Percentiles rank a stretch among this genome's conserved stretches.
Evolutionary conservation across 2,797 vertebrate species (phyloP).

Genomic region (Glyptemys insculpta): DNA sequence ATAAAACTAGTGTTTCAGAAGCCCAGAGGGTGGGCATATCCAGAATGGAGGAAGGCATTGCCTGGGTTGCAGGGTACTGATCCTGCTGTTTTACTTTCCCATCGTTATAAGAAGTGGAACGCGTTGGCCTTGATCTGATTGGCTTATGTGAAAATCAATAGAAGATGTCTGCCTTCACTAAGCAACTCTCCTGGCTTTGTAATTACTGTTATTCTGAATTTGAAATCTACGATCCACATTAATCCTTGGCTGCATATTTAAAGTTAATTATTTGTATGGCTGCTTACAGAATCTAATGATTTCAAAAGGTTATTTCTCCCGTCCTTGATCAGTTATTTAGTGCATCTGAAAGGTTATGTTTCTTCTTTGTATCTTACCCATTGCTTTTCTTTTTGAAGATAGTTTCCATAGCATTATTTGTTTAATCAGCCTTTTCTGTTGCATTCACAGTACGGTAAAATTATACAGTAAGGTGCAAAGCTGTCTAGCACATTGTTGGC

Average conservation of each 20-base stretch:
- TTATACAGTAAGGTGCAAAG: neutral
- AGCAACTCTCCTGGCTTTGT: constrained; percentile 26
- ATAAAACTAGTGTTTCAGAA: neutral
- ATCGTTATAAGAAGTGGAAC: neutral
- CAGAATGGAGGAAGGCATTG: neutral
- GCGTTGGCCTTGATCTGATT: neutral
- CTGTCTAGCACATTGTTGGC: neutral
- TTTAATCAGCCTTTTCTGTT: neutral
- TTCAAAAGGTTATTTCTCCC: constrained; percentile 54
- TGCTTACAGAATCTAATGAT: constrained; percentile 54
- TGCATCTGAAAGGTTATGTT: constrained; percentile 24
- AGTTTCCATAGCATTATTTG: neutral
- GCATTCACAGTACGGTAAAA: neutral
- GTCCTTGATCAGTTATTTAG: neutral
- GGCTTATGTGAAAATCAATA: neutral
- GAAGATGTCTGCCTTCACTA: neutral
- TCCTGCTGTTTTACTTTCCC: neutral
- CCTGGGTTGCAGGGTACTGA: neutral
- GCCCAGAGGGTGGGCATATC: neutral
- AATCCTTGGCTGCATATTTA: constrained; percentile 53
- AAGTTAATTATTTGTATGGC: constrained; percentile 63
- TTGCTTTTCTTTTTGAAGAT: neutral
- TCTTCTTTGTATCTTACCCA: constrained; percentile 22
- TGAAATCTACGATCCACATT: constrained; percentile 25
- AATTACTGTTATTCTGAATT: constrained; percentile 26